Evolutionary conservation across 2,797 vertebrate genomes (phyloP).

Genomic region (Pseudochaenichthys georgianus): DNA sequence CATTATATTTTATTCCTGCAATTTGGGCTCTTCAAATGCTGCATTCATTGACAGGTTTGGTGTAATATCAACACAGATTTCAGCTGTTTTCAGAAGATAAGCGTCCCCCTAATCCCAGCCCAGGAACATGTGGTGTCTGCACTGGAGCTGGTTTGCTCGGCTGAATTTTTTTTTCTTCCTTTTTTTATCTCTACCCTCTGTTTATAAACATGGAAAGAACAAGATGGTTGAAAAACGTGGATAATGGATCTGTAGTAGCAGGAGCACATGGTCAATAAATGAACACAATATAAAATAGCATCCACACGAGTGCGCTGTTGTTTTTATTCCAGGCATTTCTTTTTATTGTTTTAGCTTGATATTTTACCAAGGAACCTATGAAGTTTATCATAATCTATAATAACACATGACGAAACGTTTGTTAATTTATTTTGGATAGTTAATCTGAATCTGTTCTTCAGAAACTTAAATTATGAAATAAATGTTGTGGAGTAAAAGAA

Average conservation of each 20-base stretch:
- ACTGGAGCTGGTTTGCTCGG: conserved; percentile 52
- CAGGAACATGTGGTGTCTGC: conserved; percentile 50
- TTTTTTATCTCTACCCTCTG: conserved; percentile 77
- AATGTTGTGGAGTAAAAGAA: too few species aligned
- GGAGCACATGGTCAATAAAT: neutral
- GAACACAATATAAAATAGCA: neutral
- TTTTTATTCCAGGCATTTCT: too few species aligned
- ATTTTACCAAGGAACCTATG: too few species aligned
- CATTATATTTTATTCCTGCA: neutral
- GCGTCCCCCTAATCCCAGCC: neutral
- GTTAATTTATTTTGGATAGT: too few species aligned
- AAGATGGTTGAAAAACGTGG: conserved; percentile 81
- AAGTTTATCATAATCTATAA: too few species aligned
- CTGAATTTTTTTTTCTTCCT: conserved; percentile 12
- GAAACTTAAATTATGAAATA: too few species aligned
- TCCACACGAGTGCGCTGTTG: conserved; percentile 53
- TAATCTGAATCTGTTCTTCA: too few species aligned
- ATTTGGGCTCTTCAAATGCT: neutral
- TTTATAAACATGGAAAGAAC: conserved; percentile 90
- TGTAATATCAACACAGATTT: conserved; percentile 19
- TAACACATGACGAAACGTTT: too few species aligned
- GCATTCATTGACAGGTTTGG: neutral
- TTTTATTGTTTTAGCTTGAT: too few species aligned
- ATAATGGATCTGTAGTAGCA: conserved; percentile 53
- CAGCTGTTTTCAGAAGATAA: neutral